These are phyloP conservation scores for Enteromius mattozi DNA, from an alignment of 2,797 vertebrate species.

Conservation along the genomic window DNA sequence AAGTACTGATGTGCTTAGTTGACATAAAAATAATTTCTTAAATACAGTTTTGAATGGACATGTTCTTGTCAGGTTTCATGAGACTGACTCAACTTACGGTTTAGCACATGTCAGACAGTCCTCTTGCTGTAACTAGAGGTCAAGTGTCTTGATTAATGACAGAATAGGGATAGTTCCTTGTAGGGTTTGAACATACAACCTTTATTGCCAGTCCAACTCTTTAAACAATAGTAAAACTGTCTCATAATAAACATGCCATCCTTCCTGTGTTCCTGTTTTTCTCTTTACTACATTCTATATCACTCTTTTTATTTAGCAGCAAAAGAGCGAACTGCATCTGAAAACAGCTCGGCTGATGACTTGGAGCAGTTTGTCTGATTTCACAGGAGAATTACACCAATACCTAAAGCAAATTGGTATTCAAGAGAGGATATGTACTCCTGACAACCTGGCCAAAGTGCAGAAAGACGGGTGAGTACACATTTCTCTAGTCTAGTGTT, in stretches of 20 bases:
- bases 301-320: constrained; percentile 31
- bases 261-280: not conserved
- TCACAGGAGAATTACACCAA: constrained; percentile 37
- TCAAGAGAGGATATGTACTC: constrained; percentile 32
- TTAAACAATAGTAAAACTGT: not conserved
- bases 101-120: not conserved
- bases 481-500: not conserved
- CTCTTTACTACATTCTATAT: constrained; percentile 13
- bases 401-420: constrained; percentile 34
- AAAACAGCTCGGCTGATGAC: constrained; percentile 8
- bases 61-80: not conserved
- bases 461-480: constrained; percentile 57
- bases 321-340: constrained; percentile 42
- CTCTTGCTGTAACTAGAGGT: not conserved
- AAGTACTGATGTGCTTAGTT: not conserved
- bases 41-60: not conserved
- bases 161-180: not conserved
- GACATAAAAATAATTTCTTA: not conserved
- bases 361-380: constrained; percentile 12
- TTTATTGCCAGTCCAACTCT: not conserved
- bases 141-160: not conserved
- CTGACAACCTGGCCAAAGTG: constrained; percentile 52
- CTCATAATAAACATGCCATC: not conserved
- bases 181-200: not conserved
- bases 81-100: not conserved